Base-by-base conservation (phyloP, 2,113 vertebrate species). In the Pteropus alecto region DNA sequence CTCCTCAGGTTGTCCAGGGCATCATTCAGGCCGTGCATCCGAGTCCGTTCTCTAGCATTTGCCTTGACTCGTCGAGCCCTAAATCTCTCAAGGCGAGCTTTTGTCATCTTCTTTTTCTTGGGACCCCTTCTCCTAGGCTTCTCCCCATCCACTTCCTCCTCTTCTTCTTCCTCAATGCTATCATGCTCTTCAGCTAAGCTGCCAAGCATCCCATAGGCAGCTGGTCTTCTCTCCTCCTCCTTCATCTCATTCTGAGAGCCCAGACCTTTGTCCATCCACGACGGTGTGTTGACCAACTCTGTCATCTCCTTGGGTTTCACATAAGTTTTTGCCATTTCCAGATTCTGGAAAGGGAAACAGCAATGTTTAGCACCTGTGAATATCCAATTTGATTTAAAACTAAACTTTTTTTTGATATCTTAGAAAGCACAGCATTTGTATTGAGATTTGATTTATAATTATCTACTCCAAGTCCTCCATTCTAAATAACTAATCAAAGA, bases 71-170 rank as follows among this genome's bases (percentile, higher is more conserved):
- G 94, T 22, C 99, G 98, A 21, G 99, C 99, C 61, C 99, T 98
- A 98, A 99, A 99, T 83, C 99, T 94, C 97, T 99, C 99, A 97
- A 99, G 86, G 93, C 99, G 98, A 0, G 99, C 99, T 99, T 99
- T 99, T 84, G 99, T 99, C 99, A 99, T 99, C 96, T 99, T 99
- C 99, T 99, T 99, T 99, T 99, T 99, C 98, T 99, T 99, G 11
- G 99, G 99, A 30, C 99, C 99, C 84, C 99, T 99, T 70, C 99
- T 99, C 97, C 99, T 99, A 6, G 99, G 99, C 78, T 98, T 99
- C 11, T 98, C 98, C 61, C 99, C 99, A 90, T 99, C 99, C 73
- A 99, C 98, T 28, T 96, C 97, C 19, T 99, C 99, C 0, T 99
- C 99, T 1, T 99, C 99, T 0, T 99, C 99, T 41, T 98, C 98